Base-by-base conservation (phyloP, 2,888 invertebrate species). In the Nomada fucata region DNA sequence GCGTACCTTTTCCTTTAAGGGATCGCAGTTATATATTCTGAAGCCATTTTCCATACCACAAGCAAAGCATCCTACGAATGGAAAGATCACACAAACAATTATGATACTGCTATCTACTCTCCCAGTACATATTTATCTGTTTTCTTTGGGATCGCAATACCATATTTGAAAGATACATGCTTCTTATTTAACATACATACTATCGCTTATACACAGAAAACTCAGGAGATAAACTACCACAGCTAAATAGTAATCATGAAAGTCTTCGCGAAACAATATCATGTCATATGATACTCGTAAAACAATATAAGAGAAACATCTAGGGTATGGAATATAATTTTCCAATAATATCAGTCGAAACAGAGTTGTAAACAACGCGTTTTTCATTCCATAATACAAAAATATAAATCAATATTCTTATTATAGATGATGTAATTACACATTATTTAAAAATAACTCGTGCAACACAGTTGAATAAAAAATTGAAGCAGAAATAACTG, bases 31-130 rank as follows among this genome's bases (percentile, higher is more conserved):
- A 94, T 98, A 99, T 36, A 99, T 98, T 89, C 99, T 95, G 94
- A 98, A 99, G 50, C 99, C 99, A 94, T 97, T 97, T 93, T 98
- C 98, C 94, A 98, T 98, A 74, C 98, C 99, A 95, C 99, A 99
- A 68, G 98, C 98, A 95, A 99, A 99, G 95, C 99, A 99, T 93
- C 99, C 99, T 99, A 92, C 44, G 93, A 92, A 88, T 81, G 81
- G 80, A 75, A 88, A 86, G 76, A 78, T 82, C 47, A 76, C 68
- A 64, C 75, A 74, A 77, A 85, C 59, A 74, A 55, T 69, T 47
- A 64, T 44, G 88, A 90, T 90, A 89, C 68, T 60, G 20, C 76
- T 90, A 91, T 90, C 91, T 88, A 74, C 67, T 60, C 26, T 73
- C 53, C 72, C 60, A 60, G 63, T 81, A 60, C 52, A 68, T 59